Conservation (phyloP, 2,797 vertebrate species). For the Delichon dasypus region DNA sequence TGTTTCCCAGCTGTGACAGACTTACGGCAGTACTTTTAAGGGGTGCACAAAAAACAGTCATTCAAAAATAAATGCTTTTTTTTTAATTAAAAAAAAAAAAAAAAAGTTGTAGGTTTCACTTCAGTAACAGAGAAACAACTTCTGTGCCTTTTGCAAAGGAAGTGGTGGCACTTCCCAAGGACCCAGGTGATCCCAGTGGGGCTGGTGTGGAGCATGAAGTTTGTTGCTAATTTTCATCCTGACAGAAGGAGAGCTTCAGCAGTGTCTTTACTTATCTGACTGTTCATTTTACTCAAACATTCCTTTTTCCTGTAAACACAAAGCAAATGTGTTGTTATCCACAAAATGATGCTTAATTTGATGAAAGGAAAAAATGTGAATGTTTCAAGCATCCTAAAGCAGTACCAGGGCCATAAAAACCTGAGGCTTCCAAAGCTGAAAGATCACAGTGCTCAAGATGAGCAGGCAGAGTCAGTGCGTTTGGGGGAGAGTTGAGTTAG, state of each 20-base stretch:
- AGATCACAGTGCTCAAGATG: background rate
- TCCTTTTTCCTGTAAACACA: background rate
- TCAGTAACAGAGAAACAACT: background rate
- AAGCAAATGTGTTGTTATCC: background rate
- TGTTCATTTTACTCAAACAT: slow-evolving; percentile 16
- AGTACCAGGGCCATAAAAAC: background rate
- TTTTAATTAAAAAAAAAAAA: background rate
- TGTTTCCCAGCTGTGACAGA: background rate
- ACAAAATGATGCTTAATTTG: background rate
- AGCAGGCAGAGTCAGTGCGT: background rate
- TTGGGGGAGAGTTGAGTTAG: background rate
- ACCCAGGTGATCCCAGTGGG: background rate
- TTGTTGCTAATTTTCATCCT: background rate
- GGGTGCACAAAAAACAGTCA: background rate
- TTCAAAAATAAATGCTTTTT: background rate
- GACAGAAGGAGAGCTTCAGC: slow-evolving; percentile 35
- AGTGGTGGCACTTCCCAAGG: background rate
- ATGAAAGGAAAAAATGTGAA: background rate
- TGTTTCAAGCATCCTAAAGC: background rate
- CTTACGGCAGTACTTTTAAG: background rate
- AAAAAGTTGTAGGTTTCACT: background rate
- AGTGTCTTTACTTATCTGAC: background rate
- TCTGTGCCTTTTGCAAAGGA: background rate
- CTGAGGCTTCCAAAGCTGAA: background rate
- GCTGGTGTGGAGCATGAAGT: background rate